A percentile compares a stretch with the other conserved stretches of the same genome.
Conservation (phyloP, 2,888 invertebrate species). For the Sipha maydis region DNA sequence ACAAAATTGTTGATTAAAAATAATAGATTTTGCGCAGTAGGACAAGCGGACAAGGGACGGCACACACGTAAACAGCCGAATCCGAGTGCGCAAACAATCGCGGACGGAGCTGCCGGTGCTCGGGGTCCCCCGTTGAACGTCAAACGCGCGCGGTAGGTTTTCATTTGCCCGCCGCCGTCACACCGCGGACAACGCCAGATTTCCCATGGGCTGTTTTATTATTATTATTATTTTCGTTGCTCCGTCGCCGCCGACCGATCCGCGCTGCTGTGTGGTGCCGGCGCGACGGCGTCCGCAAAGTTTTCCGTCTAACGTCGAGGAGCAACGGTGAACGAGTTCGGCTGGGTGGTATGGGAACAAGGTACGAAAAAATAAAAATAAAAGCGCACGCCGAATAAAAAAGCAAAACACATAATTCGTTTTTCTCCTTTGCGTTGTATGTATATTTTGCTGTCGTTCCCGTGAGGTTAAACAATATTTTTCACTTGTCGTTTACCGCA, state of each 20-base stretch:
- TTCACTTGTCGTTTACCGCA: background rate
- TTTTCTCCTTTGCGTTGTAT: background rate
- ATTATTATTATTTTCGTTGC: slow-evolving; percentile 34
- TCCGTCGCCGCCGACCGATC: background rate
- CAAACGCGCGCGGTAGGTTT: slow-evolving; percentile 44
- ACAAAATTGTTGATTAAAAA: no score
- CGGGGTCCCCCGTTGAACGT: slow-evolving; percentile 41
- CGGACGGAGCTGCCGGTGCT: background rate
- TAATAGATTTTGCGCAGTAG: no score
- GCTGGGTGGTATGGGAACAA: background rate
- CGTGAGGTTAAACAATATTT: slow-evolving; percentile 8
- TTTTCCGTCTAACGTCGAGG: background rate
- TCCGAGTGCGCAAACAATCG: no score
- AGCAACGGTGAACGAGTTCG: background rate
- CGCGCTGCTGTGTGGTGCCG: background rate
- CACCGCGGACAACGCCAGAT: slow-evolving; percentile 27
- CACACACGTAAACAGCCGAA: no score
- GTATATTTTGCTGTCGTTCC: slow-evolving; percentile 43
- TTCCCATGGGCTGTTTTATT: slow-evolving; percentile 50
- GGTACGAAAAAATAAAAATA: background rate
- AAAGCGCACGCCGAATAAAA: background rate
- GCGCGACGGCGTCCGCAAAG: background rate
- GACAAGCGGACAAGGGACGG: no score
- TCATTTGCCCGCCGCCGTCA: background rate
- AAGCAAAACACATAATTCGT: background rate